Evolutionary conservation across 1,140 invertebrate species (phyloP), one percentile per base, ranked within the genome.

Genomic region (Reticulitermes speratus): DNA sequence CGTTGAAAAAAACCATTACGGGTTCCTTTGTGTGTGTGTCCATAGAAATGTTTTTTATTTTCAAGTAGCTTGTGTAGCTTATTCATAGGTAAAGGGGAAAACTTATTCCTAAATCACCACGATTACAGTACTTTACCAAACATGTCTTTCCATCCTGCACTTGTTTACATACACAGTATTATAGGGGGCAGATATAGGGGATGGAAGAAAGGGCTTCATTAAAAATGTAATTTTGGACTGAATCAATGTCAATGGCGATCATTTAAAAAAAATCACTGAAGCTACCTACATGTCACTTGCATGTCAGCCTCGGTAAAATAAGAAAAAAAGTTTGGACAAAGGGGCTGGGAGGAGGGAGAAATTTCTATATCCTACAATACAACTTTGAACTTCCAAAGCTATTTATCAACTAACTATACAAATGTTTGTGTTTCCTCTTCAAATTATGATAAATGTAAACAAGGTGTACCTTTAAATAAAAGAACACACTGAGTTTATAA

Each of bases 351-450:
- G 44, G 45, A 48, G 83, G 45, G n/a, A 30, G n/a, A 84, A 84
- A 30, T 55, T 38, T 45, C 44, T 83, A 84, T 30, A 52, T 52
- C 30, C 85, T 85, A 85, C 85, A 69, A 52, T 85, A 85, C 85
- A 85, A 85, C 32, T 85, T 85, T 59, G 85, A 59, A 69, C 83
- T 85, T 87, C 84, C 81, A 87, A 87, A 85, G 55, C 82, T 85
- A 59, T 52, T 85, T 85, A 85, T 52, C 81, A 87, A 87, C 87
- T 87, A 87, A 82, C 87, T 85, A 85, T 87, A 87, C 87, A 87
- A 87, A 87, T 87, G 82, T 83, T 48, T 85, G 48, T 69, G 14
- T 55, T 21, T 84, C 48, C 83, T 65, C 65, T 87, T 85, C 84
- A 87, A 86, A 85, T 85, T 87, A 87, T 44, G 84, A 84, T 84